Evolutionary conservation across 1,140 invertebrate species (phyloP), one percentile per base, ranked within the genome.

Genomic region (Bombus polaris): DNA sequence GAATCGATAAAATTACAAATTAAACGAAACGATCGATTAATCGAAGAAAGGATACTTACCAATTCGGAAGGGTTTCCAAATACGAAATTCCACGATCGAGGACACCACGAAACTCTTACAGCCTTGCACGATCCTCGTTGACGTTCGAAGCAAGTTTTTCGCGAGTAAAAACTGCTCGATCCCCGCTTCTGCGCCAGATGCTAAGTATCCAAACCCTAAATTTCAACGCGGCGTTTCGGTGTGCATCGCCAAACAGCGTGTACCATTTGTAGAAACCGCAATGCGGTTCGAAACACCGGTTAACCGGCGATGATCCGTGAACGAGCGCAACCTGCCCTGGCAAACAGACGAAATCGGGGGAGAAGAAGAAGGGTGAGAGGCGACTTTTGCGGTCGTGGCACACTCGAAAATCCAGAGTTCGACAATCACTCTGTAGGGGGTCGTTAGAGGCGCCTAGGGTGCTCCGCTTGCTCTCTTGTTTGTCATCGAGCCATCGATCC

Each of bases 391-490:
- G 72, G 71, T 81, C 28, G 28, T 35, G 47, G 32, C 35, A 18
- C n/a, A 1, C 22, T 57, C 77, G 39, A 35, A 80, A 88, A 47
- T 73, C 78, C 70, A 83, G 76, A 62, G 88, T 87, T 75, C 62
- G 47, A 93, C 90, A 92, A 93, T 94, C 86, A 88, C 93, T 90
- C 93, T 87, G 77, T 73, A 81, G 93, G 94, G 94, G 92, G 91
- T 86, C 87, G 93, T 94, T 94, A 90, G 59, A 75, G 79, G 73
- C 37, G 32, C 66, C 59, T 76, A 47, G 87, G 71, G 65, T 59
- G 13, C 66, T 53, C 66, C 53, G 73, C 65, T 85, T 66, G 84
- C 75, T 86, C 88, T 80, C 85, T 78, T 93, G 89, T 94, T 94
- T 93, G 93, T 93, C 91, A 92, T 85, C 86, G 88, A 91, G 91